Base-by-base conservation (phyloP, 2,797 vertebrate species). In the Orestias chungarensis region DNA sequence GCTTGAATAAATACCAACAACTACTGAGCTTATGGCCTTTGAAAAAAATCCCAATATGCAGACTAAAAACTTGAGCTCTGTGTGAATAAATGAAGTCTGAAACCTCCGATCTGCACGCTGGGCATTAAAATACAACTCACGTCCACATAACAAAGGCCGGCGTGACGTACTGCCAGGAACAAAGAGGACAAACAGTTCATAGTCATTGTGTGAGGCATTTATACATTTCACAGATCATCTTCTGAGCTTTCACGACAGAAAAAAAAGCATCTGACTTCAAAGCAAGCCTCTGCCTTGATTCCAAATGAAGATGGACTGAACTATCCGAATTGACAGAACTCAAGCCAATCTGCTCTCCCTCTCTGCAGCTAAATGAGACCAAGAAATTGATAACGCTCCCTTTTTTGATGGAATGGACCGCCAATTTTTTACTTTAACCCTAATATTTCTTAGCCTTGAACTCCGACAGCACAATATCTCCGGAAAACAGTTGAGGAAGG, bases 191-290 rank as follows among this genome's bases (percentile, higher is more conserved):
- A 43, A 69, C 44, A 57, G 42, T 38, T 1, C 9, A 33, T 0
- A 6, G n/a, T 6, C 8, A 38, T 12, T 38, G 23, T 27, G 10
- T 3, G 12, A 61, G 3, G 9, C 11, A 18, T 67, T 57, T 59
- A 59, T 42, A 52, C 59, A 80, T 66, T 38, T 49, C 43, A 15
- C 25, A 69, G 44, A 75, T 54, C 38, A 42, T 59, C 73, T 5
- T 9, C 54, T 31, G 31, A 11, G 3, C 33, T 74, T 82, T 50
- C 0, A 27, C 59, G 73, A 73, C 12, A 67, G 4, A 27, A 52
- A 52, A 52, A n/a, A 78, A 74, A 42, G 3, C 52, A 75, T 70
- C 31, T 1, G 57, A 80, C 68, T 75, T 84, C 70, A 82, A 76
- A 81, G 73, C 27, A 20, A 49, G 42, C 54, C 23, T 59, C 40